Evolutionary conservation across 1,140 invertebrate genomes (phyloP).

Genomic region (Trachymyrmex cornetzi): DNA sequence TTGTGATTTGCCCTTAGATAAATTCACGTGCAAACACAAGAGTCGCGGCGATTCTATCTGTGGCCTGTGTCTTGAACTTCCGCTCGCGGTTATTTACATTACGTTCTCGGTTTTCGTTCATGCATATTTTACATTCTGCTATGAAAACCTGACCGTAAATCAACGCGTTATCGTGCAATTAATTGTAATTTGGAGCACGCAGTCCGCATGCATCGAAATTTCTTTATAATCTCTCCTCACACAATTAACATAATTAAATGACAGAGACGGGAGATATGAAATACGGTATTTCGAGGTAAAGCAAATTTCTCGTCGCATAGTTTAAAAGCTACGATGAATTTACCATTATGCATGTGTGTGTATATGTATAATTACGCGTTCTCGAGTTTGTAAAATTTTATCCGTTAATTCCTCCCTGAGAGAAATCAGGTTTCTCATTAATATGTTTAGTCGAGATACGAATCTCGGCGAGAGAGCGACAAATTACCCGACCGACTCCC

Average conservation of each 20-base stretch:
- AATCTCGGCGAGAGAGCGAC: slow-evolving; percentile 46
- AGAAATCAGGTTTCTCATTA: slow-evolving; percentile 57
- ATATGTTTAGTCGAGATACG: slow-evolving; percentile 51
- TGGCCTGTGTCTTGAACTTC: background rate
- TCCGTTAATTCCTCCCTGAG: slow-evolving; percentile 28
- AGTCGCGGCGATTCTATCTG: background rate
- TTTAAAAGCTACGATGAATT: slow-evolving; percentile 42
- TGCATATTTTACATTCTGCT: background rate
- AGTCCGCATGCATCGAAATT: background rate
- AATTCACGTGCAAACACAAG: slow-evolving; percentile 12
- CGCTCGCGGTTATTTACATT: background rate
- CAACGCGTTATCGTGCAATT: slow-evolving; percentile 2
- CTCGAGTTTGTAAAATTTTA: slow-evolving; percentile 26
- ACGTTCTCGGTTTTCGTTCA: background rate
- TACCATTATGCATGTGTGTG: background rate
- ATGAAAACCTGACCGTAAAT: slow-evolving; percentile 8
- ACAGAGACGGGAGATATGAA: background rate
- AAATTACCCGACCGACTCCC: slow-evolving; percentile 31
- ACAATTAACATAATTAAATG: slow-evolving; percentile 38
- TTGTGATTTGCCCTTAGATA: background rate
- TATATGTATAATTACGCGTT: background rate
- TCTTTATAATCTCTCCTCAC: slow-evolving; percentile 22
- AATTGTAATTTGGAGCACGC: slow-evolving; percentile 24
- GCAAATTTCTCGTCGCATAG: slow-evolving; percentile 21
- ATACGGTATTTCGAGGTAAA: slow-evolving; percentile 18